These are phyloP conservation scores for Protobothrops flavoviridis DNA, from an alignment of 2,113 vertebrate genomes.

Conservation along the genomic window DNA sequence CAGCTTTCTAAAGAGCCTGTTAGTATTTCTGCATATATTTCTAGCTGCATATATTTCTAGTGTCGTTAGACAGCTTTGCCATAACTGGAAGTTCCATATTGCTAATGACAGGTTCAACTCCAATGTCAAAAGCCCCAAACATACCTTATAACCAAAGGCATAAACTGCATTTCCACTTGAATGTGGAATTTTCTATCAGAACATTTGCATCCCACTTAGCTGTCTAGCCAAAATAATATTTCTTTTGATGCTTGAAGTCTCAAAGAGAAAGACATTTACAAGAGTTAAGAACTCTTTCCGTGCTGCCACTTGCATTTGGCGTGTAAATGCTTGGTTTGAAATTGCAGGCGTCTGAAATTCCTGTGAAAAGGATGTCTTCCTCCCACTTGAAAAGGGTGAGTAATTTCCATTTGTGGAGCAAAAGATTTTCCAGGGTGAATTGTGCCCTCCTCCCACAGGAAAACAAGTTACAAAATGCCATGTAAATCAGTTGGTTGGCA, in stretches of 20 bases:
- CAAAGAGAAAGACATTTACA: neutral
- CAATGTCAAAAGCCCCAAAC: neutral
- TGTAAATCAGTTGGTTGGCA: conserved; percentile 50
- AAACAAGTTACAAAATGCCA: conserved; percentile 46
- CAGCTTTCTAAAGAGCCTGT: neutral
- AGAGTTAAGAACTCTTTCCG: neutral
- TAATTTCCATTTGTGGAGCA: conserved; percentile 22
- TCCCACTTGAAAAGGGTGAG: conserved; percentile 11
- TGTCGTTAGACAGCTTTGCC: neutral
- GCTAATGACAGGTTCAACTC: neutral
- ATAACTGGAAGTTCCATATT: neutral
- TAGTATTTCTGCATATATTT: too few species aligned
- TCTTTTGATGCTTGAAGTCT: neutral
- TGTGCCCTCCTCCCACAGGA: conserved; percentile 49
- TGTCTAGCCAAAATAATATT: neutral
- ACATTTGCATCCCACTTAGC: neutral
- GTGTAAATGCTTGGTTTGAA: neutral
- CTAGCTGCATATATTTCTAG: too few species aligned
- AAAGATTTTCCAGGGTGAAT: conserved; percentile 24
- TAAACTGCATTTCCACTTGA: neutral
- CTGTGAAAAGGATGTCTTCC: neutral
- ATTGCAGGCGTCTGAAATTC: rapidly evolving
- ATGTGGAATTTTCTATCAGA: neutral
- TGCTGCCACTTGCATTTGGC: neutral
- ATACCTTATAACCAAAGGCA: neutral